Evolutionary conservation across 2,113 vertebrate species (phyloP).

Genomic region (Baryphthengus martii): DNA sequence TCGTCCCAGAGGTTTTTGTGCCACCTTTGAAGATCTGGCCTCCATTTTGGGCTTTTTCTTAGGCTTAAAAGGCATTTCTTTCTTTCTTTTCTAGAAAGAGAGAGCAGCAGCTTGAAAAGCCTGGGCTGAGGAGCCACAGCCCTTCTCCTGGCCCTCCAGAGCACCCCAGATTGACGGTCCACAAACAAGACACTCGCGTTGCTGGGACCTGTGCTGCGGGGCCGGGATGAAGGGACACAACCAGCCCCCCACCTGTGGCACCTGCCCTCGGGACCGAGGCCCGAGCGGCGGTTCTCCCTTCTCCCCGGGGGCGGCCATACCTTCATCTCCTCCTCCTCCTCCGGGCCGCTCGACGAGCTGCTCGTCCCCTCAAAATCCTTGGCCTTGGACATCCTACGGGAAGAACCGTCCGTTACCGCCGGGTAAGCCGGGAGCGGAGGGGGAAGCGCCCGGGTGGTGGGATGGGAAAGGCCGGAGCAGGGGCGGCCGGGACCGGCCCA

Average conservation of each 20-base stretch:
- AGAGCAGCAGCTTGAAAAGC: not conserved
- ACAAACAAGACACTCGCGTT: rapidly evolving
- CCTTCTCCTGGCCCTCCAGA: not conserved
- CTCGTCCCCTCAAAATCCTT: not conserved
- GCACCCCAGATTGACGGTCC: not conserved
- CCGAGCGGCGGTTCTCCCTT: not conserved
- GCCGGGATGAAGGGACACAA: too few relatives aligned
- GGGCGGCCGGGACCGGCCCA: too few relatives aligned
- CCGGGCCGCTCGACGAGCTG: not conserved
- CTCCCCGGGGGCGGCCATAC: not conserved
- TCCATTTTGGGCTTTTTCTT: not conserved
- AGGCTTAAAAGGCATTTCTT: not conserved
- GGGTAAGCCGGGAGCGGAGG: not conserved
- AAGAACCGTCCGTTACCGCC: not conserved
- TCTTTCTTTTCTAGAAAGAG: not conserved
- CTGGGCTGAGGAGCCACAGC: rapidly evolving
- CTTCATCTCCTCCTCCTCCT: not conserved
- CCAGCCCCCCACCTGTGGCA: not conserved
- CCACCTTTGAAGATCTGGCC: not conserved
- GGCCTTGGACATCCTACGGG: not conserved
- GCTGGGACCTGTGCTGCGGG: rapidly evolving
- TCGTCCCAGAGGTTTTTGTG: not conserved
- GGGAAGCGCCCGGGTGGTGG: too few relatives aligned
- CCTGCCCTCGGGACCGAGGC: not conserved
- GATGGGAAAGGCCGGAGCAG: too few relatives aligned